Evolutionary conservation across 2,113 vertebrate genomes (phyloP), one percentile per base, ranked within the genome.

Genomic region (Amazona guildingii): DNA sequence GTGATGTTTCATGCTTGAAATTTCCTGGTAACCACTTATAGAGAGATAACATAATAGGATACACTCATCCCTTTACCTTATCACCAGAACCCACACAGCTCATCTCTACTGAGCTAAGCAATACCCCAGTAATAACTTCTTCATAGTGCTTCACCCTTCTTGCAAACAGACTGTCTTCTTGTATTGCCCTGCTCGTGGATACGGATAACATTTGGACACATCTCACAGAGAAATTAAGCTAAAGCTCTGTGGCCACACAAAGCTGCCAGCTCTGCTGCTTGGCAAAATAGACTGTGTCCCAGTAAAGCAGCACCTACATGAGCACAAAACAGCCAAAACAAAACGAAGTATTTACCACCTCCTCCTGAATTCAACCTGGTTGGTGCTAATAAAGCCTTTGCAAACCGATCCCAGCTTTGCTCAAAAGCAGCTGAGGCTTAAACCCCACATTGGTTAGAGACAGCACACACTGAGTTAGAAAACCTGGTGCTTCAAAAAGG

Each of bases 151-250:
- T 59, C 33, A 35, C 33, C 10, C 54, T 46, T 3, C 17, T 82
- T 43, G 15, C 44, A 83, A 35, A 28, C 13, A 79, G 35, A 57
- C n/a, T 74, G 52, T 28, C 29, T 68, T 69, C 73, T 73, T 43
- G 27, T 11, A 13, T 43, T 55, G 28, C 12, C 17, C 18, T 78
- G 5, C 0, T 59, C 4, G 2, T 15, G 52, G 33, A 55, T 43
- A 57, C 35, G 1, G 0, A 10, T 37, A 62, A 10, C 3, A 1
- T n/a, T 31, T 54, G 85, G 24, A 9, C 19, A n/a, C 6, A 0
- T 31, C 37, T 76, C 27, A 9, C 35, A 73, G 24, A 59, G 25
- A 84, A 52, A 43, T 52, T 23, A 46, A 77, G 8, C 11, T 9
- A 15, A 11, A 73, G 21, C 7, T 44, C 49, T 69, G 29, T 20